Percentiles rank a stretch among this genome's conserved stretches.
These are phyloP conservation scores for Mesorhabditis belari DNA, from an alignment of 2,888 invertebrate species.

Conservation along the genomic window DNA sequence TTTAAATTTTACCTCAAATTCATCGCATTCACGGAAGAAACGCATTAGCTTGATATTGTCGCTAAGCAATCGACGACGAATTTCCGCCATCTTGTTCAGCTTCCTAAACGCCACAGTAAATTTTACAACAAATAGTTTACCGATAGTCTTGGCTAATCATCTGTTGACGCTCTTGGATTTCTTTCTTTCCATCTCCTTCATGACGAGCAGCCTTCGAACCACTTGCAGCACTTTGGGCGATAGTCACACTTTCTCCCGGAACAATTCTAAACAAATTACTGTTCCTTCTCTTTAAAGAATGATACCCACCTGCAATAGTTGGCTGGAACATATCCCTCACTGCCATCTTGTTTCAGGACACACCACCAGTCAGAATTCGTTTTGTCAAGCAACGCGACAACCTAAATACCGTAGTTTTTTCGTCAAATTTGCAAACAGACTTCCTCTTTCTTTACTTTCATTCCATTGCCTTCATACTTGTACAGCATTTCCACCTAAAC, in stretches of 20 bases:
- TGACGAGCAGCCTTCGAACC: slow-evolving; percentile 8
- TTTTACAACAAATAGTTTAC: no score
- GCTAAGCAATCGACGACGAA: slow-evolving; percentile 73
- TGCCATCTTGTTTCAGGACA: slow-evolving; percentile 72
- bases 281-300: slow-evolving; percentile 68
- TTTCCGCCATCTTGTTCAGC: slow-evolving; percentile 69
- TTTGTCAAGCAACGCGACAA: slow-evolving; percentile 84
- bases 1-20: slow-evolving; percentile 69
- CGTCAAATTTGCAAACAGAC: no score
- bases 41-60: slow-evolving; percentile 76
- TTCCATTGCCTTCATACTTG: slow-evolving; percentile 63
- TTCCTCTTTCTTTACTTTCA: slow-evolving; percentile 84
- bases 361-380: slow-evolving; percentile 88
- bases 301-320: slow-evolving; percentile 82
- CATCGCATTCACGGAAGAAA: slow-evolving; percentile 92
- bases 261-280: slow-evolving; percentile 10
- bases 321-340: slow-evolving; percentile 86
- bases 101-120: no score
- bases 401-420: slow-evolving; percentile 54
- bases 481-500: slow-evolving; percentile 29
- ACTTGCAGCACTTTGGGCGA: slow-evolving; percentile 20
- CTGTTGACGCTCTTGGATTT: slow-evolving; percentile 43
- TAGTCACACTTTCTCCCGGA: slow-evolving; percentile 34
- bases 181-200: slow-evolving; percentile 20
- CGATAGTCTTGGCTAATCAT: slow-evolving; percentile 35